Base-by-base conservation (phyloP, 1,140 invertebrate genomes). In the Chironomus tepperi region DNA sequence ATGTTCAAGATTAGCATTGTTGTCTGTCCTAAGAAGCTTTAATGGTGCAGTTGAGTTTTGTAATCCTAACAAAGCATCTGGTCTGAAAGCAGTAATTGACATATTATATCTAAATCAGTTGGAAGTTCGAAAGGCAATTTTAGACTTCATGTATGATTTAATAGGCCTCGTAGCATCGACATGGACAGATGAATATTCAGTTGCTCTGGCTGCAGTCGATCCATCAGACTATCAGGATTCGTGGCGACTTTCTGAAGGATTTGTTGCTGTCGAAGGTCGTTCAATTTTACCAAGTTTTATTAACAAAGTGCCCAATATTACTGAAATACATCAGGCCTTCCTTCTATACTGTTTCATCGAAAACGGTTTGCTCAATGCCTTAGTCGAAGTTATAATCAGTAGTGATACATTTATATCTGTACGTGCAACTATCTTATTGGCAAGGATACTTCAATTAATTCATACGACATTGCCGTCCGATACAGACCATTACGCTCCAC, bases 201-300 rank as follows among this genome's bases (percentile, higher is more conserved):
- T 93, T 42, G 95, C 96, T 3, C 81, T 98, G 73, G 88, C 90
- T 76, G 93, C 93, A 57, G 89, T 95, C 57, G 93, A 96, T 87
- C 93, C 93, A 0, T 91, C 92, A 34, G 88, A 89, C 79, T 88
- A 88, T 79, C 86, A 87, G 79, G 91, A 95, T 73, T 86, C 88
- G 0, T 98, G 95, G 94, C 88, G 92, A 76, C 83, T 98, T 1
- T 90, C 89, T 76, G 94, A 97, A 81, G 96, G 95, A 12, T 98
- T 98, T 83, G 90, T 98, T 0, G 93, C 92, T 6, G 90, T 91
- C 43, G 96, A 98, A 84, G 95, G 93, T 12, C 88, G 87, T 75
- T 87, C 86, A 18, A 88, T 97, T 76, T 83, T 97, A 79, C 93
- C 94, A 42, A 91, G 93, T 78, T 83, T 96, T 18, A 88, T 90